Evolutionary conservation across 1,140 invertebrate species (phyloP), one percentile per base, ranked within the genome.

Genomic region (Mycetomoellerius zeteki): DNA sequence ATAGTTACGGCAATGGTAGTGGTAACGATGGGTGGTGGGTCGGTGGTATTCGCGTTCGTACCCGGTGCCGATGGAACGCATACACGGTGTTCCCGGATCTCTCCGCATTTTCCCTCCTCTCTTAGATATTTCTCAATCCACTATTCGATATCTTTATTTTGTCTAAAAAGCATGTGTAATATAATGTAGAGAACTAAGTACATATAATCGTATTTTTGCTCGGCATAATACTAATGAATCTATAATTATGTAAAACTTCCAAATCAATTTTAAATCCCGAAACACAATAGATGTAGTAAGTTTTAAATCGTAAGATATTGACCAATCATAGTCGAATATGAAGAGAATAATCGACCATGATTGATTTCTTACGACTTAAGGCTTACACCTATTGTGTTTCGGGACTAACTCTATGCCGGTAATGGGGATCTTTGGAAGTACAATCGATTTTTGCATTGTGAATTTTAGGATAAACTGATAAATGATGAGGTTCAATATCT

Each of bases 1-100:
- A 84, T 84, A 84, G 80, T 84, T 84, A 75, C 37, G 56, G 16
- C 69, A n/a, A 37, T 80, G 43, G 65, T 30, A n/a, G 80, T 58
- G n/a, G 69, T 73, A 6, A 14, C 12, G 50, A 16, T 27, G 50
- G 80, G 33, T 73, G 52, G 80, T 50, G 24, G 37, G 52, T 73
- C 21, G 69, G 19, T 14, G 37, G 24, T 60, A 73, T 75, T 73
- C 80, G 24, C 69, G 16, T 69, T 80, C 62, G 77, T 82, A 43
- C 16, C 7, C 67, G 24, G 47, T 60, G 54, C 37, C 27, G 69
- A 60, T 82, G 37, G 27, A 58, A 82, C 67, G 37, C 37, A 14
- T 81, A 81, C 47, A 71, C 50, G 16, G 65, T 81, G 78, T 72
- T 50, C 19, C 16, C 10, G 24, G 37, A 50, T 47, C 58, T 47